Percentiles rank a stretch among this genome's conserved stretches.
phyloP scores from a whole-genome alignment of 2,888 invertebrate species.

The Lasius platythorax region DNA sequence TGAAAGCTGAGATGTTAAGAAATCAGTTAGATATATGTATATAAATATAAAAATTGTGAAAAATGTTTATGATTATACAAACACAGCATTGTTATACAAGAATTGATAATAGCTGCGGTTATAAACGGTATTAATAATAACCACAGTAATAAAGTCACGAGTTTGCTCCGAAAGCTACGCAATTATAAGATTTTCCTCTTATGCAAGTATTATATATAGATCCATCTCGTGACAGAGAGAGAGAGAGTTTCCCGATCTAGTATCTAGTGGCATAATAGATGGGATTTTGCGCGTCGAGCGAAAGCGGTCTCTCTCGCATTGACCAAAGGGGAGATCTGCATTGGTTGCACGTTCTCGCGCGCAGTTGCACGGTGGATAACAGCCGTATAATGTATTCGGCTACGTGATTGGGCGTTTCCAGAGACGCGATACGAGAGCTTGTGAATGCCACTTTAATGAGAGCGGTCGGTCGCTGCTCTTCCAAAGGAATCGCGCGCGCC shows the following conservation, averaged over 20 bases:
- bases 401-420: conserved; percentile 67
- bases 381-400: conserved; percentile 75
- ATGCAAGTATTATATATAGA: neutral
- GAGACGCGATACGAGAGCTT: conserved; percentile 70
- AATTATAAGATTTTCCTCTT: neutral
- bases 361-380: conserved; percentile 62
- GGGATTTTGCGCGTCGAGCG: conserved; percentile 22
- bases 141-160: neutral
- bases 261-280: neutral
- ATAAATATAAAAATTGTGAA: too few species aligned
- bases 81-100: too few species aligned
- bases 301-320: conserved; percentile 49
- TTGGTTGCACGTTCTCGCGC: conserved; percentile 67
- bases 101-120: too few species aligned
- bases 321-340: conserved; percentile 49
- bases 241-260: neutral
- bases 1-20: too few species aligned
- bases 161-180: neutral
- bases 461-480: conserved; percentile 53
- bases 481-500: conserved; percentile 34
- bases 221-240: neutral
- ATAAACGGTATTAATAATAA: too few species aligned
- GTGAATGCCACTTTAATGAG: conserved; percentile 79
- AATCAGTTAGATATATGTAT: too few species aligned
- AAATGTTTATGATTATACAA: too few species aligned